Conservation (phyloP, 2,797 vertebrate species). For the Anguilla anguilla region DNA sequence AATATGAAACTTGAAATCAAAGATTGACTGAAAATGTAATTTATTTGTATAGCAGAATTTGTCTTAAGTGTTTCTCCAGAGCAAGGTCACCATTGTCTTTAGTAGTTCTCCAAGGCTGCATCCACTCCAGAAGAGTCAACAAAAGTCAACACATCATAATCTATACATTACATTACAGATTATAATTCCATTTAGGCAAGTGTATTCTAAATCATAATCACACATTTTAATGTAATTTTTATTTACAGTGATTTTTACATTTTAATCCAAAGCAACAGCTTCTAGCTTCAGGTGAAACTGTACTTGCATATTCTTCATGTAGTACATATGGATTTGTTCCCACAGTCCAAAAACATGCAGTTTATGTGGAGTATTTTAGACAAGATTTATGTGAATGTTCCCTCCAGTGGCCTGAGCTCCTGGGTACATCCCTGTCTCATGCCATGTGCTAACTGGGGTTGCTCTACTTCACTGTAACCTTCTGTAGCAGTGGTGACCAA, state of each 20-base stretch:
- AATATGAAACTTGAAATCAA: background rate
- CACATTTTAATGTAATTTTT: too few relatives aligned
- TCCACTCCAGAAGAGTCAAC: background rate
- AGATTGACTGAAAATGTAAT: background rate
- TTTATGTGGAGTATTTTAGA: background rate
- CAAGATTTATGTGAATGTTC: background rate
- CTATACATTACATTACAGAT: too few relatives aligned
- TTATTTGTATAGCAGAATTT: background rate
- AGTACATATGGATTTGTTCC: background rate
- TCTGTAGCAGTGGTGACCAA: background rate
- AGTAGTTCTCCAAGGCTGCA: background rate
- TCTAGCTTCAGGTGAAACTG: background rate
- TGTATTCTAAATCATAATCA: too few relatives aligned
- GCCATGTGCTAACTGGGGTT: background rate
- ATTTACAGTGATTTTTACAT: too few relatives aligned
- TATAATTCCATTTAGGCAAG: too few relatives aligned
- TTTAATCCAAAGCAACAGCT: background rate
- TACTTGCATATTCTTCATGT: background rate
- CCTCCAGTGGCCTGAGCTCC: background rate
- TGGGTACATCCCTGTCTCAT: background rate
- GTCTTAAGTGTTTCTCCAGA: background rate
- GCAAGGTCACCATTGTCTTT: background rate
- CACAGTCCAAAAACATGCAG: background rate
- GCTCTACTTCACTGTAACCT: background rate
- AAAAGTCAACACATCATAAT: too few relatives aligned